A percentile compares a stretch with the other conserved stretches of the same genome.
phyloP scores from a whole-genome alignment of 2,888 invertebrate genomes.

The Hedya salicella region DNA sequence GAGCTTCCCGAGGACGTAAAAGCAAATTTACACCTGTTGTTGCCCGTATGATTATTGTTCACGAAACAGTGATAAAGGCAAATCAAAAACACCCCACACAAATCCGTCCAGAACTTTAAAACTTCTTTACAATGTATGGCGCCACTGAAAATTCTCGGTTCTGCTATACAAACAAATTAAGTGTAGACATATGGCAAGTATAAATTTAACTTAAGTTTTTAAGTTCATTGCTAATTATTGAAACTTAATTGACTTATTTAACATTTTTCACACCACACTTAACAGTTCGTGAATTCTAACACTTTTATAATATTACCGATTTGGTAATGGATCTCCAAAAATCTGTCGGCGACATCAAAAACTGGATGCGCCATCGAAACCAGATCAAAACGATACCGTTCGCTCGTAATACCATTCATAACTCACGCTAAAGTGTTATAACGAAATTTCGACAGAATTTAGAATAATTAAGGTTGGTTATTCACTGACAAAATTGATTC shows the following conservation, averaged over 20 bases:
- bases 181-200: no score
- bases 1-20: no score
- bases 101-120: no score
- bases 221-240: no score
- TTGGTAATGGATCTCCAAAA: conserved; percentile 4
- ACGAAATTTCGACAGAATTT: not conserved
- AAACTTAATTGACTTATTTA: not conserved
- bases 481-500: not conserved
- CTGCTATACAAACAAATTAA: no score
- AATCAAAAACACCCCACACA: no score
- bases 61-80: no score
- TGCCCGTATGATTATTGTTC: no score
- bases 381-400: conserved; percentile 42
- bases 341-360: conserved; percentile 36
- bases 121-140: no score
- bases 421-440: not conserved
- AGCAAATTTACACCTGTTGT: no score
- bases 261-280: not conserved
- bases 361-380: conserved; percentile 29
- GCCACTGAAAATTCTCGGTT: no score
- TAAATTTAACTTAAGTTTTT: no score
- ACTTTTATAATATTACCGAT: not conserved
- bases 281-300: conserved; percentile 7
- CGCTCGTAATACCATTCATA: not conserved
- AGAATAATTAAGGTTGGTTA: not conserved